Percentiles rank a stretch among this genome's conserved stretches.
These are phyloP conservation scores for Otolemur garnettii DNA, from an alignment of 2,113 vertebrate species.

Conservation along the genomic window DNA sequence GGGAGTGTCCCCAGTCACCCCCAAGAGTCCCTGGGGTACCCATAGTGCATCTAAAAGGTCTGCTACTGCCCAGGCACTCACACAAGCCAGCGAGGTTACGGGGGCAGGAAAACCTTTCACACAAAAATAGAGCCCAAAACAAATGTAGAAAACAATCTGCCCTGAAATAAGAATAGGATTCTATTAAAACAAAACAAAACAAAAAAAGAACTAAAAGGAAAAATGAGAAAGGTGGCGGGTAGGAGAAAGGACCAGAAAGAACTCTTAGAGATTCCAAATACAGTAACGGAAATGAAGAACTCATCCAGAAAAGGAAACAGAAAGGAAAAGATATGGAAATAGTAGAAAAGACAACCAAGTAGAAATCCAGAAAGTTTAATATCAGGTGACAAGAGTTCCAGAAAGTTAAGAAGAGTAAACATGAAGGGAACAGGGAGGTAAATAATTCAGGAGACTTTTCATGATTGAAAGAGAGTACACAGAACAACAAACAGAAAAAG, in stretches of 20 bases:
- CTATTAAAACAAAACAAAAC: slow-evolving; percentile 12
- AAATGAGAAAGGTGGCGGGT: not conserved
- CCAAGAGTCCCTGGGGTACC: not conserved
- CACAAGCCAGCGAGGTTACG: not conserved
- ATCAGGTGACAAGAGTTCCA: not conserved
- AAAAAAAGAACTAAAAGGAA: not conserved
- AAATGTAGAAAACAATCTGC: not conserved
- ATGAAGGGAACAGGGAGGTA: too few relatives aligned
- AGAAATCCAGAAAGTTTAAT: not conserved
- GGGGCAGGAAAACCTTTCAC: not conserved
- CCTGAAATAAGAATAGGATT: slow-evolving; percentile 8
- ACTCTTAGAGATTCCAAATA: not conserved
- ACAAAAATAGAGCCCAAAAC: not conserved
- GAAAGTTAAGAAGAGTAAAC: not conserved
- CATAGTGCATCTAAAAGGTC: not conserved
- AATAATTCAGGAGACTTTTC: not conserved
- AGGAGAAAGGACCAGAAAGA: not conserved
- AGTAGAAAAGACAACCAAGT: not conserved
- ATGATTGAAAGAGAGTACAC: not conserved
- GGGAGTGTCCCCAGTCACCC: not conserved
- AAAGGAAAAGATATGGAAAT: not conserved
- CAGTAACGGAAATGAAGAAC: not conserved
- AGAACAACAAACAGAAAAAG: too few relatives aligned
- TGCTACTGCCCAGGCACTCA: not conserved
- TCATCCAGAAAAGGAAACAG: not conserved